These are phyloP conservation scores for Pseudomyrmex cubaensis DNA, from an alignment of 1,140 invertebrate species.

Conservation along the genomic window DNA sequence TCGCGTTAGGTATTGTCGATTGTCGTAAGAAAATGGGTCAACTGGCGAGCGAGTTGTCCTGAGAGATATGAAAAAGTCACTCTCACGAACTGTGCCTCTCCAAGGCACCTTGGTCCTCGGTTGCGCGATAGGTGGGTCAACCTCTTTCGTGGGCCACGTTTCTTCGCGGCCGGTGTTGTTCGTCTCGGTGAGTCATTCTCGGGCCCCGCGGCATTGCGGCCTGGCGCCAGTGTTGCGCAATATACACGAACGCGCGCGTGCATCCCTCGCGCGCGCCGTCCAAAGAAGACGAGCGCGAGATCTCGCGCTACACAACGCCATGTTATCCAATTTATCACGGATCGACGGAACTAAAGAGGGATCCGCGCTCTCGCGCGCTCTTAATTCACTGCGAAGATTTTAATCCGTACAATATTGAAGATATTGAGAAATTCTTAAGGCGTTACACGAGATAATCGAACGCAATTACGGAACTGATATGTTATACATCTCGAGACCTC, in stretches of 20 bases:
- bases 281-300: constrained; percentile 37
- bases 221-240: constrained; percentile 83
- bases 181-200: constrained; percentile 80
- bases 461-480: background rate
- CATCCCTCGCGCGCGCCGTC: constrained; percentile 50
- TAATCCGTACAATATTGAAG: background rate
- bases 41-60: constrained; percentile 63
- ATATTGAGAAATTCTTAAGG: background rate
- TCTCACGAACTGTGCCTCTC: constrained; percentile 71
- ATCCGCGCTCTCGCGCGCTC: constrained; percentile 20
- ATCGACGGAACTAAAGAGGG: constrained; percentile 33
- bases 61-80: constrained; percentile 65
- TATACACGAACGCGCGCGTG: constrained; percentile 46
- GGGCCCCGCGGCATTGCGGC: constrained; percentile 76
- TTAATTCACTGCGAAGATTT: constrained; percentile 33
- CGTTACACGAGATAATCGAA: constrained; percentile 19
- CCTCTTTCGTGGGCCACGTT: constrained; percentile 64
- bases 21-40: constrained; percentile 66
- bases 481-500: background rate
- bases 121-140: constrained; percentile 80
- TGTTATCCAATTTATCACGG: constrained; percentile 50
- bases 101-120: constrained; percentile 79
- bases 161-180: constrained; percentile 70
- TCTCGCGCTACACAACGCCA: constrained; percentile 42
- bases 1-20: constrained; percentile 17